Percentiles rank a stretch among this genome's conserved stretches.
Evolutionary conservation across 92 coral and sea anemone genomes (phyloP).

Genomic region (Parazoanthus atlanticus): DNA sequence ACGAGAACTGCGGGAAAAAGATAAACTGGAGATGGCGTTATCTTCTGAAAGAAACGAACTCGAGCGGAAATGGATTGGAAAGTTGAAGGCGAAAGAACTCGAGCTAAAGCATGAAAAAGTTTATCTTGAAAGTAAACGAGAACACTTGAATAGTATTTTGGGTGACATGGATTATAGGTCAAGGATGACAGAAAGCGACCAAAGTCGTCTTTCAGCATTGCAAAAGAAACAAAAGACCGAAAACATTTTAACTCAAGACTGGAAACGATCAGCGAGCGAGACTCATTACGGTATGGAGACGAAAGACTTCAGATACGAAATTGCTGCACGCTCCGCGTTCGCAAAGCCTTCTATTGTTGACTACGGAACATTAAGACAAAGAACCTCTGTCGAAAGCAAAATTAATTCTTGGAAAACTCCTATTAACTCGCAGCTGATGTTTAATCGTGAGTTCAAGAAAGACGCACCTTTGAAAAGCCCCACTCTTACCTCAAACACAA

Average conservation of each 20-base stretch:
- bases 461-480: neutral
- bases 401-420: neutral
- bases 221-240: slow-evolving; percentile 11
- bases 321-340: neutral
- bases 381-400: neutral
- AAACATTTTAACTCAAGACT: neutral
- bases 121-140: slow-evolving; percentile 57
- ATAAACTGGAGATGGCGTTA: slow-evolving; percentile 71
- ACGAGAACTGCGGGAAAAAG: slow-evolving; percentile 70
- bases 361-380: slow-evolving; percentile 31
- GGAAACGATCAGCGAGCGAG: slow-evolving; percentile 19
- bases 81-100: slow-evolving; percentile 66
- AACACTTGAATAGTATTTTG: slow-evolving; percentile 48
- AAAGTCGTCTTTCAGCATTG: neutral
- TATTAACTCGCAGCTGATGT: neutral
- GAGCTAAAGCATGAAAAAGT: slow-evolving; percentile 66
- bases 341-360: slow-evolving; percentile 23
- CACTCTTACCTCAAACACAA: neutral
- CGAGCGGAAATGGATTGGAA: slow-evolving; percentile 76
- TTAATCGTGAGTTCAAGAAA: neutral
- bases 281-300: neutral
- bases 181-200: neutral
- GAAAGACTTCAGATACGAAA: slow-evolving; percentile 1
- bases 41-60: slow-evolving; percentile 77
- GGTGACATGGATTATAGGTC: neutral